Conservation (phyloP, 35 echinoderm and acorn worm genomes). For the Holothuria glaberrima region DNA sequence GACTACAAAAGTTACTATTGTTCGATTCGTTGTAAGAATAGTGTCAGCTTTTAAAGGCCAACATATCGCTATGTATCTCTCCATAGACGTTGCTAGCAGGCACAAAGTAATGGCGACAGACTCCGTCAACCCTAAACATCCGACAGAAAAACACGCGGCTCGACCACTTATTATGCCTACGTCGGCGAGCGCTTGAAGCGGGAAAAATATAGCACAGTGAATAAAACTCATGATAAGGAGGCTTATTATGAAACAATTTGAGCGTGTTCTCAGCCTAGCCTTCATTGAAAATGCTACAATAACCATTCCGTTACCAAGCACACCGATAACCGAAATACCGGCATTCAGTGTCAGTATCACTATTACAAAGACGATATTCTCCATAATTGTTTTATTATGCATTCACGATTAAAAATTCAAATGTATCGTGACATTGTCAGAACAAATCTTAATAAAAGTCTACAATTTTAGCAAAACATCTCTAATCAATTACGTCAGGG, state of each 20-base stretch:
- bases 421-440: no score
- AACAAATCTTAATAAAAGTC: no score
- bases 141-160: slow-evolving; percentile 20
- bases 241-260: slow-evolving; percentile 53
- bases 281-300: slow-evolving; percentile 20
- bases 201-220: slow-evolving; percentile 49
- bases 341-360: slow-evolving; percentile 23
- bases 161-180: slow-evolving; percentile 7
- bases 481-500: no score
- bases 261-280: slow-evolving; percentile 3
- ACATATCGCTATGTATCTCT: slow-evolving; percentile 46
- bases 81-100: slow-evolving; percentile 25
- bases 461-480: no score
- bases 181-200: slow-evolving; percentile 20
- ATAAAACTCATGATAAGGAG: slow-evolving; percentile 30
- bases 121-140: slow-evolving; percentile 27
- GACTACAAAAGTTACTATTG: background rate
- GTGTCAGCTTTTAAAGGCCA: slow-evolving; percentile 21
- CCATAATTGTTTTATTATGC: background rate
- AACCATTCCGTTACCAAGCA: slow-evolving; percentile 29
- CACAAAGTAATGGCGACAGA: slow-evolving; percentile 43
- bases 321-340: slow-evolving; percentile 19
- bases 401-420: no score
- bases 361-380: background rate
- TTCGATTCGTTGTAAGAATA: slow-evolving; percentile 34